A percentile compares a stretch with the other conserved stretches of the same genome.
Evolutionary conservation across 2,797 vertebrate genomes (phyloP).

Genomic region (Phrynocephalus forsythii): DNA sequence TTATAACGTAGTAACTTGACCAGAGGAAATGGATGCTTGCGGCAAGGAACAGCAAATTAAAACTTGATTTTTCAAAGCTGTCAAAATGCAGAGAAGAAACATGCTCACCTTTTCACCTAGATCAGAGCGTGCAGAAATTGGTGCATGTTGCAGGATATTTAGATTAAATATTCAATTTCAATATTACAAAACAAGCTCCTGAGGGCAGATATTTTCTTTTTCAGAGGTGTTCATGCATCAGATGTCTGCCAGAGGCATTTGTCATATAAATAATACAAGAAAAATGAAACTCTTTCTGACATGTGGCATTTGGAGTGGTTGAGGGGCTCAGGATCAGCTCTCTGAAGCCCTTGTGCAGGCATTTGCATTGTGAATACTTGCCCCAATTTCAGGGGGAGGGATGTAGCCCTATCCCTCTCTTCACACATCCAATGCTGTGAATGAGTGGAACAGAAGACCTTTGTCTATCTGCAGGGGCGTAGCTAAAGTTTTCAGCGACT

Average conservation of each 20-base stretch:
- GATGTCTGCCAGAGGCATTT: background rate
- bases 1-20: background rate
- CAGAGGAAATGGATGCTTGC: background rate
- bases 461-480: no score
- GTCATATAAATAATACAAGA: background rate
- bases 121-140: background rate
- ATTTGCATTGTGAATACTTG: no score
- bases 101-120: background rate
- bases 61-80: background rate
- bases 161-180: background rate
- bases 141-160: background rate
- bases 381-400: no score
- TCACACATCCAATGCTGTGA: no score
- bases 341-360: no score
- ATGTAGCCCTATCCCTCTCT: no score
- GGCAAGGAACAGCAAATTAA: background rate
- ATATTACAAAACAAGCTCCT: background rate
- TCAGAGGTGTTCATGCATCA: background rate
- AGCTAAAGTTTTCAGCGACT: no score
- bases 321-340: background rate
- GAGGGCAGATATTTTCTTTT: background rate
- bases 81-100: slow-evolving; percentile 1
- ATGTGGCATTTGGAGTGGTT: background rate
- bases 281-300: background rate
- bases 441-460: no score